A percentile compares a stretch with the other conserved stretches of the same genome.
Conservation (phyloP, 2,113 vertebrate genomes). For the Natator depressus region DNA sequence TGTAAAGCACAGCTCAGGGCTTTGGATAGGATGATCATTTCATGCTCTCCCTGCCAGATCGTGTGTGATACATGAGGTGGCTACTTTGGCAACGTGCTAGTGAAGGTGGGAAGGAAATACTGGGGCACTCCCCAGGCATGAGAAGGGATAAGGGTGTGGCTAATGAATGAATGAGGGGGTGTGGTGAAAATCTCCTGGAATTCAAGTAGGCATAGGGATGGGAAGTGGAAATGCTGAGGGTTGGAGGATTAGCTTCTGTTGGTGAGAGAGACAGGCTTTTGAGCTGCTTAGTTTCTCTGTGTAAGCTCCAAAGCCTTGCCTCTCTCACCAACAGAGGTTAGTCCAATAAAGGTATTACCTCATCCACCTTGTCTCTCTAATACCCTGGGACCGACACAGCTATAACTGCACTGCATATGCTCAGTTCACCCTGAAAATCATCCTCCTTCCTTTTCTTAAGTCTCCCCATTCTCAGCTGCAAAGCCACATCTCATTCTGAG, state of each 20-base stretch:
- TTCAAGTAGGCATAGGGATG: neutral
- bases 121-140: accelerated
- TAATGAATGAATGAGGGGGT: neutral
- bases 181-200: neutral
- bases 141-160: neutral
- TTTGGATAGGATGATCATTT: neutral
- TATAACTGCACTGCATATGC: neutral
- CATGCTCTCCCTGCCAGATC: neutral
- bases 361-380: no score
- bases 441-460: neutral
- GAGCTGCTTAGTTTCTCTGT: no score
- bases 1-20: neutral
- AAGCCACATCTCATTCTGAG: neutral
- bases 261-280: no score
- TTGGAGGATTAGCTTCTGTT: neutral
- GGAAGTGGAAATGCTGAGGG: neutral
- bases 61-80: neutral
- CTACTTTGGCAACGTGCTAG: neutral
- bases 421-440: neutral
- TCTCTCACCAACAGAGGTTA: no score
- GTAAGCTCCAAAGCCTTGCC: no score
- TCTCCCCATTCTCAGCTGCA: accelerated
- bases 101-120: neutral
- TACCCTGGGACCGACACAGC: no score
- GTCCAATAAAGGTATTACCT: no score